Conservation (phyloP, 2,888 invertebrate species). For the Andrena praecox region DNA sequence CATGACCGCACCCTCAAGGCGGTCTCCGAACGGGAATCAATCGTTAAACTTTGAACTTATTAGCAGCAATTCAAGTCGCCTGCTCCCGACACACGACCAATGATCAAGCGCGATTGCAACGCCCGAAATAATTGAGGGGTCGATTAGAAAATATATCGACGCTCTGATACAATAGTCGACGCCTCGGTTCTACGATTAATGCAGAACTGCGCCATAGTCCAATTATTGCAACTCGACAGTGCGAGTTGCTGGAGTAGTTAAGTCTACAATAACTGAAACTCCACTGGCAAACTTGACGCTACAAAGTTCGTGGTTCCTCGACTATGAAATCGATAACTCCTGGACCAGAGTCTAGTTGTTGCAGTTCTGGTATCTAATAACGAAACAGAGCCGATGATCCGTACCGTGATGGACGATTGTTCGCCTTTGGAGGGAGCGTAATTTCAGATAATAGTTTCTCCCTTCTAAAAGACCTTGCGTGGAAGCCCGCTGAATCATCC, state of each 20-base stretch:
- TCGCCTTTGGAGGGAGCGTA: not conserved
- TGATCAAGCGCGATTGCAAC: too few relatives aligned
- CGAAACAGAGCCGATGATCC: not conserved
- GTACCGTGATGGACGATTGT: not conserved
- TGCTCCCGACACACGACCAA: not conserved
- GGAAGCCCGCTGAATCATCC: slow-evolving; percentile 19
- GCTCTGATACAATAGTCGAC: too few relatives aligned
- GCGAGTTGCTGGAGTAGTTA: slow-evolving; percentile 12
- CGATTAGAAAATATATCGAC: too few relatives aligned
- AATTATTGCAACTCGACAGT: slow-evolving; percentile 19
- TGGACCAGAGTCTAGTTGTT: not conserved
- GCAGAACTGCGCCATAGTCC: slow-evolving; percentile 6
- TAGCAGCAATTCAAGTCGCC: slow-evolving; percentile 25
- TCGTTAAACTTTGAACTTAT: slow-evolving; percentile 18
- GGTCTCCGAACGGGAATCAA: not conserved
- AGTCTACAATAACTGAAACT: slow-evolving; percentile 18
- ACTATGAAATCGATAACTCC: slow-evolving; percentile 9
- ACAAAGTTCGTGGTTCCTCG: not conserved
- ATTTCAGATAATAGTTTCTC: slow-evolving; percentile 16
- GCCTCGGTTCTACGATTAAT: too few relatives aligned
- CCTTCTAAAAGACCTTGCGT: not conserved
- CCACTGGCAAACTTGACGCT: slow-evolving; percentile 16
- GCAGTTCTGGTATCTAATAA: not conserved
- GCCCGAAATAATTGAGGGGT: too few relatives aligned
- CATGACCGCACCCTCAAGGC: not conserved